Evolutionary conservation across 2,888 invertebrate genomes (phyloP).

Genomic region (Polylopha cassiicola): DNA sequence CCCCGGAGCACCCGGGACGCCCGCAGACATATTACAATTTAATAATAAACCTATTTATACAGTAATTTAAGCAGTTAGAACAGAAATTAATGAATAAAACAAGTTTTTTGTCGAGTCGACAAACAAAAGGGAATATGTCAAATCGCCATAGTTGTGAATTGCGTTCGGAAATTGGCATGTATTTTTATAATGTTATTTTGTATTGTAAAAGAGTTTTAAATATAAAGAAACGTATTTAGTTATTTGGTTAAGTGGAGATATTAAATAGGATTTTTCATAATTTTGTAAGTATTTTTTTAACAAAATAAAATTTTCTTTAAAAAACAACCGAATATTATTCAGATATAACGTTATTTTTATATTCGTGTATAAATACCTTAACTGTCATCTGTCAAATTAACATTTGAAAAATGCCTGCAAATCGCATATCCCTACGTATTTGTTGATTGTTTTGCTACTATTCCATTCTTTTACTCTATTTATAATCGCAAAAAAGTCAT

Average conservation of each 20-base stretch:
- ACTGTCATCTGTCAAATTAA: slow-evolving; percentile 20
- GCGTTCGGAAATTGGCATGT: slow-evolving; percentile 2
- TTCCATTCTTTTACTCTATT: slow-evolving; percentile 32
- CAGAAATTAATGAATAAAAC: slow-evolving; percentile 4
- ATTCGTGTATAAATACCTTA: background rate
- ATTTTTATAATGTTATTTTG: too few species aligned
- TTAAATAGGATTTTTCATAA: too few species aligned
- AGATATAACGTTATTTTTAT: slow-evolving; percentile 7
- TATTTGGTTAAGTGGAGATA: too few species aligned
- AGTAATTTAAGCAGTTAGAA: background rate
- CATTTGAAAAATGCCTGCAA: slow-evolving; percentile 18
- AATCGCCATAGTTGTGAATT: background rate
- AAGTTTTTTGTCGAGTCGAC: slow-evolving; percentile 12
- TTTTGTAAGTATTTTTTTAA: too few species aligned
- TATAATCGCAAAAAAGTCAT: slow-evolving; percentile 35
- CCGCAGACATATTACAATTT: slow-evolving; percentile 40
- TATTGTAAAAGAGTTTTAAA: too few species aligned
- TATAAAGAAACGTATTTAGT: slow-evolving; percentile 17
- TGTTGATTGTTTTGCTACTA: slow-evolving; percentile 16
- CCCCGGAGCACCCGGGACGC: slow-evolving; percentile 33
- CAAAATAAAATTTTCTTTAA: too few species aligned
- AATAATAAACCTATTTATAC: slow-evolving; percentile 11
- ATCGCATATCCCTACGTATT: slow-evolving; percentile 12
- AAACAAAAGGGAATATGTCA: slow-evolving; percentile 18
- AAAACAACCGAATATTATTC: too few species aligned